Base-by-base conservation (phyloP, 2,888 invertebrate genomes). In the Pilophorus perplexus region DNA sequence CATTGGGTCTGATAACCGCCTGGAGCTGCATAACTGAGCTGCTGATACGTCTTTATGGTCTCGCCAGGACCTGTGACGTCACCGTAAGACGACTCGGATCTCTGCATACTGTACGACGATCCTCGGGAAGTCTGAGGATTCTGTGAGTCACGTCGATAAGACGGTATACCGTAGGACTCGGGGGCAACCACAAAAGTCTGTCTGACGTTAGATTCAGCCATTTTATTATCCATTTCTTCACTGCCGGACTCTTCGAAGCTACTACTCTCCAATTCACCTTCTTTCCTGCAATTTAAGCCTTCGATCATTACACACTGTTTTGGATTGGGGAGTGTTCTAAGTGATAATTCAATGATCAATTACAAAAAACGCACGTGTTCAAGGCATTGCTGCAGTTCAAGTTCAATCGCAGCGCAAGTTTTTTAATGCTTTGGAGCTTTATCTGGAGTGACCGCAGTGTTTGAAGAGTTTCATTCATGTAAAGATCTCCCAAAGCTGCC, bases 31-130 rank as follows among this genome's bases (percentile, higher is more conserved):
- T 38, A 8, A n/a, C 20, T 62, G 1, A 62, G 16, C 23, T 62
- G 62, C 28, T 62, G 62, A 48, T 62, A 62, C 20, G 62, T 62
- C 14, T 23, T 62, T 22, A 62, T 28, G 37, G 38, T 46, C 22
- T 62, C 62, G 1, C 62, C 62, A 10, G 62, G 62, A 10, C 62
- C 62, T 2, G 62, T 59, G 6, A 42, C 10, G n/a, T 38, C 37
- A 14, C 16, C 10, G n/a, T 55, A n/a, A n/a, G n/a, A n/a, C 42
- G 4, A 4, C n/a, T n/a, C n/a, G n/a, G n/a, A n/a, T n/a, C 6
- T 33, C 33, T 6, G 33, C 33, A 8, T 6, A 6, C 33, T 33
- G 6, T 33, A 6, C 33, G 6, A 12, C 33, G 6, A 33, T 33
- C 6, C 6, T 33, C 12, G 33, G 12, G 33, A 6, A 33, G 6